Base-by-base conservation (phyloP, 2,888 invertebrate species). In the Conus canariensis region DNA sequence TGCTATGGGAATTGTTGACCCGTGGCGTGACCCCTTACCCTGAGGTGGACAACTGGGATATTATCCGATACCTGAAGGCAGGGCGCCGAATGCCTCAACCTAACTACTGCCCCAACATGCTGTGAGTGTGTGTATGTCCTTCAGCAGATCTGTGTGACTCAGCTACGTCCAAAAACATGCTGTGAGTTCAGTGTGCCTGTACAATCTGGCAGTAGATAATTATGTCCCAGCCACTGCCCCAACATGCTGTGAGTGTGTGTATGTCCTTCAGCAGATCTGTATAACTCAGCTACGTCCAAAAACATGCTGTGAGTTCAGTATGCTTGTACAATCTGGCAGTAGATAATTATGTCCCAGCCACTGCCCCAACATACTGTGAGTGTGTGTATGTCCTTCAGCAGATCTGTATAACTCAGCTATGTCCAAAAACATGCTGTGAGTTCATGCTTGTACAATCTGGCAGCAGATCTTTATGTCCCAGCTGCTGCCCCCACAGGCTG, bases 1-100 rank as follows among this genome's bases (percentile, higher is more conserved):
- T 96, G 2, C 90, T 97, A 56, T 97, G 97, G 97, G 97, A 97
- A 93, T 93, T 97, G 91, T 94, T 97, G 95, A 97, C 97, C 6
- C 93, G 97, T 67, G 97, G 97, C 59, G 96, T 96, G 83, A 95
- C 95, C 87, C 97, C 97, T 0, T 97, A 97, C 92, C 96, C 96
- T 74, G 96, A 96, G 90, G 96, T 97, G 2, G 96, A 96, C 93
- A 96, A 96, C 94, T 96, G 96, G 96, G 96, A 97, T 90, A 95
- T 97, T 86, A 95, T 96, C 60, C 95, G 96, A 16, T 97, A 96
- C 93, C 94, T 97, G 77, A 96, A 96, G 92, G 91, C 93, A 25
- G 96, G 96, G 3, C 92, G 96, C 74, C 94, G 97, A 30, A 96
- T 97, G 95, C 95, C 95, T 9, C 96, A 96, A 90, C 97, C 97